Base-by-base conservation (phyloP, 2,113 vertebrate species). In the Ariopsis seemanni region DNA sequence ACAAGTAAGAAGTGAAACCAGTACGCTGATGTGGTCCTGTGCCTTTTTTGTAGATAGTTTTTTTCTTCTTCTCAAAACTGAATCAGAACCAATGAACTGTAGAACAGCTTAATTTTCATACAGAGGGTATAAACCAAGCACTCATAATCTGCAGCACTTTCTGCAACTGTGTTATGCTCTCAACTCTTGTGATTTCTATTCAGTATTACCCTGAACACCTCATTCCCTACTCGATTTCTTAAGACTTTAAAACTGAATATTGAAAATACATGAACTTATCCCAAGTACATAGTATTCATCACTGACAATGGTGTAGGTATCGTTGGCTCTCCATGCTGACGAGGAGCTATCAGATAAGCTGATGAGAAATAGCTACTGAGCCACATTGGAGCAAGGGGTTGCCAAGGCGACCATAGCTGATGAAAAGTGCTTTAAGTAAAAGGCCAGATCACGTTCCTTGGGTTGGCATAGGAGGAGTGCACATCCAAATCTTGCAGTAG, bases 341-440 rank as follows among this genome's bases (percentile, higher is more conserved):
- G 65, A 20, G 60, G 60, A 55, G 60, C 60, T 67, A 67, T 86
- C 57, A 81, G 18, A 83, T 42, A 87, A 58, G 69, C 8, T 87
- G 25, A 87, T 82, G 55, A 82, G 55, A 83, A 69, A 50, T n/a
- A 42, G 34, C 85, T 34, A 53, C 9, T 15, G 80, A 48, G 58
- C 20, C 34, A 62, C 50, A 57, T 77, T 85, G 71, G 71, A 78
- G 52, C 57, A 58, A 78, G 42, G n/a, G 57, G 85, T 86, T 80
- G 72, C 77, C 42, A 81, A 81, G 60, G 77, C 12, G 34, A 81
- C 78, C 50, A 25, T 22, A 27, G 62, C 63, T 69, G 62, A 86
- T 80, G 81, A 80, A 81, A 69, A 86, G n/a, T 22, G 20, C 25
- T 27, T 18, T 48, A 34, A 86, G 48, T 67, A 57, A 69, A 42